Evolutionary conservation across 2,113 vertebrate species (phyloP), one percentile per base, ranked within the genome.

Genomic region (Pavo muticus): DNA sequence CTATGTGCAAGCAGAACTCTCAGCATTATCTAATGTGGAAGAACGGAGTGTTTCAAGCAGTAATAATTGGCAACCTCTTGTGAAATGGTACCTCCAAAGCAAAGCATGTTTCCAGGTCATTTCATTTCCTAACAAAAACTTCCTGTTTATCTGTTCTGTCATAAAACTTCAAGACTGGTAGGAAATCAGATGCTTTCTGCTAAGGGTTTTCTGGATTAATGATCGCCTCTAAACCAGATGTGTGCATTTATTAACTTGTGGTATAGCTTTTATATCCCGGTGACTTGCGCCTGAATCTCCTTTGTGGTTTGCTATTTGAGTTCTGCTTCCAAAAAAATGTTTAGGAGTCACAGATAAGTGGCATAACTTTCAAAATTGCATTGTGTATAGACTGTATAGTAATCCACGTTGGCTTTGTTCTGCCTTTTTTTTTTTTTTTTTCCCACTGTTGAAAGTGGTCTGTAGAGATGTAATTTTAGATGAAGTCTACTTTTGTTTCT

Each of bases 61-160:
- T 44, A 72, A 29, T 65, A 93, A 84, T n/a, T 87, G 84, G 44
- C 29, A 87, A 60, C 76, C 84, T 35, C 24, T 44, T 65, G 56
- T 1, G 67, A 79, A 87, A 67, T 9, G 18, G 14, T 69, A 60
- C 40, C 77, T 78, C 82, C 82, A 87, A 89, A 85, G 42, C 29
- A 54, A 80, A 61, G 37, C 21, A 56, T 15, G 18, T 13, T 57
- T 82, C 57, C 50, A 77, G 39, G 42, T 52, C 81, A 19, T 93
- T 96, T 78, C 65, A 94, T 90, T 92, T 84, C 61, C 77, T 92
- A 78, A 75, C 35, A 95, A 91, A 84, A 85, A 47, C 15, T 45
- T 29, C n/a, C 1, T 81, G 11, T 82, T 71, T 75, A 83, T 78
- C 48, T 91, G n/a, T 84, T 81, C n/a, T 64, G 20, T 64, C 78